A percentile compares a stretch with the other conserved stretches of the same genome.
phyloP scores from a whole-genome alignment of 1,140 invertebrate species.

The Drosophila murphyi region DNA sequence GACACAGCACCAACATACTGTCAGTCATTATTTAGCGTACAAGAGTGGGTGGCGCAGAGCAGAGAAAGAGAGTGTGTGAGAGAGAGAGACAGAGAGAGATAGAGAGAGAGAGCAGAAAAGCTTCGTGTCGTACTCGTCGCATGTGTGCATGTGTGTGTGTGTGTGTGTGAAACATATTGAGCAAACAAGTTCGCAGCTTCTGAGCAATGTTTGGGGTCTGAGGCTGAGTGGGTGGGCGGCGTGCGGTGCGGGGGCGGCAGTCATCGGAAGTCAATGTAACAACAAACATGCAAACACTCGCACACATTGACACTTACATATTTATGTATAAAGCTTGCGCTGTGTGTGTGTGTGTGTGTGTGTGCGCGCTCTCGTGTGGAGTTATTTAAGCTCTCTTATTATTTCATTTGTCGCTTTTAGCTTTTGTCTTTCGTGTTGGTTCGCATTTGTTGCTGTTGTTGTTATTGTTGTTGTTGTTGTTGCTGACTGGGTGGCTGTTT shows the following conservation, averaged over 20 bases:
- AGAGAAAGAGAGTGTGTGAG: not conserved
- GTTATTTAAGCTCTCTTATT: constrained; percentile 83
- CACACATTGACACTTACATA: constrained; percentile 18
- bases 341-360: constrained; percentile 17
- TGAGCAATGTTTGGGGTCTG: constrained; percentile 52
- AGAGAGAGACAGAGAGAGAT: constrained; percentile 3
- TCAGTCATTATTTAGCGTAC: constrained; percentile 80
- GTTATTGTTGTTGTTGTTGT: constrained; percentile 32
- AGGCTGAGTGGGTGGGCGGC: constrained; percentile 21
- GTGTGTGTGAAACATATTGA: constrained; percentile 79
- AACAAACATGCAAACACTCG: constrained; percentile 78
- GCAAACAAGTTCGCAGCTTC: constrained; percentile 83
- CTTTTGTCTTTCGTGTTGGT: constrained; percentile 81
- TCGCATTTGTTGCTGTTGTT: constrained; percentile 31
- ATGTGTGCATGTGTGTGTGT: constrained; percentile 43
- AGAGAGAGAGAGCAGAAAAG: constrained; percentile 50
- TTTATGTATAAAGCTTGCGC: constrained; percentile 17
- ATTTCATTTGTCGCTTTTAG: constrained; percentile 83
- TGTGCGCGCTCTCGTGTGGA: constrained; percentile 68
- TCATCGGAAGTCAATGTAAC: constrained; percentile 83
- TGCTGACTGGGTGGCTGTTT: constrained; percentile 69
- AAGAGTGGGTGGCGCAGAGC: constrained; percentile 47
- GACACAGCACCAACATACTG: constrained; percentile 72
- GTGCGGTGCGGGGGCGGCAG: constrained; percentile 47
- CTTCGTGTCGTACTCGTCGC: constrained; percentile 61